These are phyloP conservation scores for Macrophya annulata DNA, from an alignment of 2,888 invertebrate species.

Conservation along the genomic window DNA sequence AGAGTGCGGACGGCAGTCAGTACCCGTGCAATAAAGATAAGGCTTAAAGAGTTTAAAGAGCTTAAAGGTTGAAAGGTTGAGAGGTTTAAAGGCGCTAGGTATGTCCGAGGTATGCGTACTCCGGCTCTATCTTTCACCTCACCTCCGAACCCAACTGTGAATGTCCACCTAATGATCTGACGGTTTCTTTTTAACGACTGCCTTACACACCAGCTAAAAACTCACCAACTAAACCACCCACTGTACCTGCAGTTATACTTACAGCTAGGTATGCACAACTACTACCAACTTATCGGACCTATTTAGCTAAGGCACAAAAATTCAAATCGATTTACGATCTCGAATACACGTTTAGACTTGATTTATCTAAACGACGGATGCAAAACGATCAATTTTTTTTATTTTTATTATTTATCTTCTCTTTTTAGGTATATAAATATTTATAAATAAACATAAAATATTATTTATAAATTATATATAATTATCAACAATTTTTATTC, in stretches of 20 bases:
- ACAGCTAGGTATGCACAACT: not conserved
- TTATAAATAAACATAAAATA: constrained; percentile 6
- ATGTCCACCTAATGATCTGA: constrained; percentile 52
- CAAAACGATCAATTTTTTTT: constrained; percentile 29
- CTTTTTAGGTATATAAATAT: not conserved
- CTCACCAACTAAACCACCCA: constrained; percentile 58
- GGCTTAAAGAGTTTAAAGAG: constrained; percentile 49
- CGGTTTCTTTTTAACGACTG: constrained; percentile 38
- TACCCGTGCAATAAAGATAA: constrained; percentile 51
- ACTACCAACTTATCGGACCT: not conserved
- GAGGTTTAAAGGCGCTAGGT: constrained; percentile 43
- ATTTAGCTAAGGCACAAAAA: not conserved
- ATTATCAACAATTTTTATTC: not conserved
- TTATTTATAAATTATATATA: not conserved
- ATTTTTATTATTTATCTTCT: not conserved
- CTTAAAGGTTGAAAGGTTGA: constrained; percentile 52
- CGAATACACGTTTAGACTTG: constrained; percentile 59
- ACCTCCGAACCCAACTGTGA: constrained; percentile 31
- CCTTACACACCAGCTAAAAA: not conserved
- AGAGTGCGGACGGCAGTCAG: not conserved
- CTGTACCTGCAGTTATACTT: not conserved
- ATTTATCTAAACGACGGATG: constrained; percentile 62
- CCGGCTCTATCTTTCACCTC: constrained; percentile 27
- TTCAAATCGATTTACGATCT: constrained; percentile 56
- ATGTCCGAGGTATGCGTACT: constrained; percentile 40